Conservation (phyloP, 2,797 vertebrate genomes). For the Syngnathus rostellatus region DNA sequence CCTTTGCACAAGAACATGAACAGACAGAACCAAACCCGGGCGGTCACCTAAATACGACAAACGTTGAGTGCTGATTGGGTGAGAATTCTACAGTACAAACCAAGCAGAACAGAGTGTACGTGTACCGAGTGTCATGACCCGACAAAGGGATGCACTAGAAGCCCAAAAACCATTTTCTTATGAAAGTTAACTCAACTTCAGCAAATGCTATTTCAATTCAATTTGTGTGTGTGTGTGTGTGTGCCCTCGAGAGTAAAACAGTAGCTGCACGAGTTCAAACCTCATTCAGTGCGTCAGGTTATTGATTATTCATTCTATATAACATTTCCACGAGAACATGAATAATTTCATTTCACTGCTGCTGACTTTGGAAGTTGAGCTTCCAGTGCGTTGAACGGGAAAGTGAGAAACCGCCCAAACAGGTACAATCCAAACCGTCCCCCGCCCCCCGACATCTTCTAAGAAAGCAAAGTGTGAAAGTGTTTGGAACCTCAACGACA, state of each 20-base stretch:
- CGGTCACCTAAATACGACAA: background rate
- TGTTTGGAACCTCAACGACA: background rate
- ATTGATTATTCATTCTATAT: background rate
- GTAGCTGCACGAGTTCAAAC: constrained; percentile 1
- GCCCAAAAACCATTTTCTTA: background rate
- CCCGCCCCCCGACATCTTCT: background rate
- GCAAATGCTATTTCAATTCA: background rate
- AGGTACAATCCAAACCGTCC: constrained; percentile 37
- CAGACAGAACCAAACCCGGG: background rate
- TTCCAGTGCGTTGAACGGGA: constrained; percentile 49
- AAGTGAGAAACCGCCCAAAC: constrained; percentile 20
- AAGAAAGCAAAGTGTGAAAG: background rate
- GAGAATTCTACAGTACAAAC: too few relatives aligned
- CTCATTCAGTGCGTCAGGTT: background rate
- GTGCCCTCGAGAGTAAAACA: background rate
- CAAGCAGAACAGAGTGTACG: too few relatives aligned
- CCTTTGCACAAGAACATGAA: constrained; percentile 49
- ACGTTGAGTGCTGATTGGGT: background rate
- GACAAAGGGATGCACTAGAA: background rate
- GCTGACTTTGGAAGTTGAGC: constrained; percentile 11
- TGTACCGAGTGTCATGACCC: background rate
- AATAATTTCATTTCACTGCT: background rate
- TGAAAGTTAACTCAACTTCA: background rate
- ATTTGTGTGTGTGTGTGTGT: background rate
- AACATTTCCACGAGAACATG: background rate